A percentile compares a stretch with the other conserved stretches of the same genome.
Conservation (phyloP, 1,140 invertebrate species). For the Lamellibrachia luymesi region DNA sequence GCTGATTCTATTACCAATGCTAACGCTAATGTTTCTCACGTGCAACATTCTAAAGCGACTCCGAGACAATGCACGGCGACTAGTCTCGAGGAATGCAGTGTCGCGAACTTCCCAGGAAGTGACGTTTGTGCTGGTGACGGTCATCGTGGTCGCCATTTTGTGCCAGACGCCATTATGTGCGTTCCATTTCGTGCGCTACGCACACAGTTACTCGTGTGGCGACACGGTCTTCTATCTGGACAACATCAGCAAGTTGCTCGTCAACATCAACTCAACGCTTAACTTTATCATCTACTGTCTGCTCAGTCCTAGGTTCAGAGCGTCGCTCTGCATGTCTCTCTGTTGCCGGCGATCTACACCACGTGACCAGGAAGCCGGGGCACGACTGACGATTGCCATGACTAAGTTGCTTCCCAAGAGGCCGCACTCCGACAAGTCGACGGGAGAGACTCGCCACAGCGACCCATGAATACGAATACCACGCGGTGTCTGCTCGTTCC, state of each 20-base stretch:
- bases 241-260: constrained; percentile 28
- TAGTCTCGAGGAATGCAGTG: neutral
- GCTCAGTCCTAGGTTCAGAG: constrained; percentile 23
- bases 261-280: constrained; percentile 29
- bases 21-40: constrained; percentile 18
- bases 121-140: constrained; percentile 24
- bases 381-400: neutral
- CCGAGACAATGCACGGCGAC: neutral
- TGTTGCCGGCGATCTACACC: neutral
- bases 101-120: constrained; percentile 10
- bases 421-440: neutral
- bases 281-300: constrained; percentile 30
- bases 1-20: constrained; percentile 22
- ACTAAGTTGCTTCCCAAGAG: neutral
- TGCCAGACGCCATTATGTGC: constrained; percentile 28
- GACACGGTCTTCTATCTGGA: constrained; percentile 28
- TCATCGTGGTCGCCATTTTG: constrained; percentile 25
- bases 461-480: neutral
- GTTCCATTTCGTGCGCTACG: constrained; percentile 29
- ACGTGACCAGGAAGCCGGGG: neutral
- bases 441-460: neutral
- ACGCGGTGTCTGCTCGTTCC: neutral
- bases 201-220: constrained; percentile 17
- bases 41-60: constrained; percentile 12
- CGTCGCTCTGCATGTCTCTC: constrained; percentile 14